Conservation (phyloP, 2,888 invertebrate genomes). For the Leptogaster cylindrica region DNA sequence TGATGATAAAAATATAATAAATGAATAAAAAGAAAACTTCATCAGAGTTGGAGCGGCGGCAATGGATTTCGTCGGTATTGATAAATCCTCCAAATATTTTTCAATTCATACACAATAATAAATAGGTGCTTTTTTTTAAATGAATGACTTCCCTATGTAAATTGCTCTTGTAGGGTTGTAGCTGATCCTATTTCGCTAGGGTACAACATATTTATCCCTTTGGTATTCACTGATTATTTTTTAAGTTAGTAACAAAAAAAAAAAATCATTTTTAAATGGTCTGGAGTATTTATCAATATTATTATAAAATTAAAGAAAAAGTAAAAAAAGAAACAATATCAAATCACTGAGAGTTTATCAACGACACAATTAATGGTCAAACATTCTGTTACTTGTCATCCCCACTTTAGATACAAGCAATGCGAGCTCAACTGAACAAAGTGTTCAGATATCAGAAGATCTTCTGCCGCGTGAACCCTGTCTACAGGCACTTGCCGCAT, state of each 20-base stretch:
- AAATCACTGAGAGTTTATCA: constrained; percentile 20
- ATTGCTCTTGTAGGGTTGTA: constrained; percentile 3
- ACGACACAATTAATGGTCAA: constrained; percentile 68
- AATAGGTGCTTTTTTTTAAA: no score
- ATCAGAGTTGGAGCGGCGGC: constrained; percentile 17
- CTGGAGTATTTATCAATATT: constrained; percentile 48
- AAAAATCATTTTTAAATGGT: constrained; percentile 32
- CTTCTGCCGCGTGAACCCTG: constrained; percentile 99
- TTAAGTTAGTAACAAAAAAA: no score
- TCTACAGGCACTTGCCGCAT: constrained; percentile 99
- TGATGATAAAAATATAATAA: background rate
- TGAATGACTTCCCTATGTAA: no score
- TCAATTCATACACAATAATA: background rate
- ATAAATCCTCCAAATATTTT: constrained; percentile 44
- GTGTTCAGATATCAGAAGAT: constrained; percentile 70
- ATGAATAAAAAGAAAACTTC: constrained; percentile 7
- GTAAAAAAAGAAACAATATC: constrained; percentile 37
- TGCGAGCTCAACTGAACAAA: constrained; percentile 74
- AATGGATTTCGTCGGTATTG: constrained; percentile 40
- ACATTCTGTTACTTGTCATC: constrained; percentile 71
- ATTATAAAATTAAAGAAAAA: constrained; percentile 17
- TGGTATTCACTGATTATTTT: no score
- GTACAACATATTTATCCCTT: no score
- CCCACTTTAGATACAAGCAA: constrained; percentile 66
- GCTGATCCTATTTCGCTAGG: constrained; percentile 17